A percentile compares a stretch with the other conserved stretches of the same genome.
Evolutionary conservation across 2,797 vertebrate species (phyloP).

Genomic region (Cyprinella venusta): DNA sequence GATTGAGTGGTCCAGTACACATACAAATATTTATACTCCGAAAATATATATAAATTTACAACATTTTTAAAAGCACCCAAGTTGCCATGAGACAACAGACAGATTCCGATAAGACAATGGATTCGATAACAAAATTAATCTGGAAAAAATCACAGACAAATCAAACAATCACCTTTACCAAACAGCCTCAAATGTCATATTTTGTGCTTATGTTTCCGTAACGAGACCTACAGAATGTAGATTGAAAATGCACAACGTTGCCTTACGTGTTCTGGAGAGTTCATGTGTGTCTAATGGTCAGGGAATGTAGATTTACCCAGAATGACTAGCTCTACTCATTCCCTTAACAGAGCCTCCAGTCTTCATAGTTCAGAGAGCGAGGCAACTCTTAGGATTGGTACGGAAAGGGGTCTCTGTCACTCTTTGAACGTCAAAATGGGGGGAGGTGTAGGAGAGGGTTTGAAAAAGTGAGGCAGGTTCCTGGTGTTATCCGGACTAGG

Average conservation of each 20-base stretch:
- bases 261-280: conserved; percentile 25
- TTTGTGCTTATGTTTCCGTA: conserved; percentile 54
- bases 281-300: conserved; percentile 20
- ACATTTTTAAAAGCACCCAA: conserved; percentile 59
- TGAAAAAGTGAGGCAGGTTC: conserved; percentile 96
- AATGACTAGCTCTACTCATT: conserved; percentile 68
- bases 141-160: conserved; percentile 29
- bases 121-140: conserved; percentile 13
- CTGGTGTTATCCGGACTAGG: conserved; percentile 92
- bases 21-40: conserved; percentile 62
- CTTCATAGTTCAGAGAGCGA: conserved; percentile 57
- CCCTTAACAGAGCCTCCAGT: conserved; percentile 41
- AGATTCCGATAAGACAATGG: conserved; percentile 39
- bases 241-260: conserved; percentile 36
- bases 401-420: conserved; percentile 64
- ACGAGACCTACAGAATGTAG: conserved; percentile 4
- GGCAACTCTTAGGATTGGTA: conserved; percentile 57
- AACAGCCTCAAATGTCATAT: conserved; percentile 9
- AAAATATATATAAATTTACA: conserved; percentile 60
- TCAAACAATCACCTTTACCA: conserved; percentile 31
- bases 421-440: conserved; percentile 89
- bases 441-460: conserved; percentile 87
- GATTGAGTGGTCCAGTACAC: conserved; percentile 29
- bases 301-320: conserved; percentile 62
- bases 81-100: conserved; percentile 56